phyloP scores from a whole-genome alignment of 2,888 invertebrate species.

The Drosophila atripex region DNA sequence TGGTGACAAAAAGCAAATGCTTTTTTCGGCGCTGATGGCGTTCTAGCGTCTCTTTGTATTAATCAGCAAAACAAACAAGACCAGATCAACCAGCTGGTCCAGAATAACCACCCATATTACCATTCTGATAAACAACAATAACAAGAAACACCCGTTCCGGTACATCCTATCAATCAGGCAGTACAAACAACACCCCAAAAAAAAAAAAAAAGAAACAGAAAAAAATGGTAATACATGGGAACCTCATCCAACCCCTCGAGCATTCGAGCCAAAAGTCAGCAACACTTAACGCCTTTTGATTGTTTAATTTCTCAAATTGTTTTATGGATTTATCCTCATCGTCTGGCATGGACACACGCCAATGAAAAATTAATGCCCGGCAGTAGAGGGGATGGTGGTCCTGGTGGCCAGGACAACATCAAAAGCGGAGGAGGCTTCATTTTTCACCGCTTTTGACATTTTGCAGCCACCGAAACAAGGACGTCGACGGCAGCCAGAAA shows the following conservation, averaged over 20 bases:
- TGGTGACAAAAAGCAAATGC: conserved; percentile 40
- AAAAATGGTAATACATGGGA: background rate
- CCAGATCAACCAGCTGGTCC: conserved; percentile 43
- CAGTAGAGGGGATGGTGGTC: conserved; percentile 23
- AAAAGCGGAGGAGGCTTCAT: conserved; percentile 75
- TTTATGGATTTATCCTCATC: conserved; percentile 76
- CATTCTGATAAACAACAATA: conserved; percentile 6
- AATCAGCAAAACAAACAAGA: conserved; percentile 73
- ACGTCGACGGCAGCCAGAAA: conserved; percentile 54
- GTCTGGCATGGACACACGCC: conserved; percentile 63
- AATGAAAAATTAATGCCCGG: conserved; percentile 74
- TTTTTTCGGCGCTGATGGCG: conserved; percentile 11
- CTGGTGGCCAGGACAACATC: conserved; percentile 50
- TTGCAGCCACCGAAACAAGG: conserved; percentile 65
- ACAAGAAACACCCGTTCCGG: conserved; percentile 29
- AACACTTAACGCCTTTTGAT: conserved; percentile 80
- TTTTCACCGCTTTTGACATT: conserved; percentile 79
- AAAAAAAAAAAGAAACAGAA: conserved; percentile 9
- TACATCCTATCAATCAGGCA: conserved; percentile 23
- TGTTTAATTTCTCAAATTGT: conserved; percentile 80
- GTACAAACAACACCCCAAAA: conserved; percentile 12
- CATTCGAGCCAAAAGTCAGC: conserved; percentile 63
- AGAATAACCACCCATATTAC: conserved; percentile 33
- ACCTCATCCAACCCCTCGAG: conserved; percentile 29
- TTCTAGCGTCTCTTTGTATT: conserved; percentile 44